These are phyloP conservation scores for Thumatha senex DNA, from an alignment of 2,888 invertebrate species.

Conservation along the genomic window DNA sequence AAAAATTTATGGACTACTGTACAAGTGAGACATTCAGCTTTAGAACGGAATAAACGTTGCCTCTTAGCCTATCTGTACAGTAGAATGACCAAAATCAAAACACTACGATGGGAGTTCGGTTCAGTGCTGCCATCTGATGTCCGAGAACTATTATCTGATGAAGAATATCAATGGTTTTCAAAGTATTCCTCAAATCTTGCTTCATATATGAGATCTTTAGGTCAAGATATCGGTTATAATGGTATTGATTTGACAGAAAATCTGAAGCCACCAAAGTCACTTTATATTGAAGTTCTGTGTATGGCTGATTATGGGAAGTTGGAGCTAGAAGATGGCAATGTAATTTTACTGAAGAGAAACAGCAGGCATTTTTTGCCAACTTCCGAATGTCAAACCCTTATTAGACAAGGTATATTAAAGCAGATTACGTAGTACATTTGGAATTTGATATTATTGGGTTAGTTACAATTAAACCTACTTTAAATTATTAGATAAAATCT, in stretches of 20 bases:
- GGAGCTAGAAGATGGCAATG: constrained; percentile 96
- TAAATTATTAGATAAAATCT: too few species aligned
- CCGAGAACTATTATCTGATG: constrained; percentile 89
- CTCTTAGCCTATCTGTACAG: constrained; percentile 92
- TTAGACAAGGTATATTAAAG: constrained; percentile 94
- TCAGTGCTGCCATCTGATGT: constrained; percentile 94
- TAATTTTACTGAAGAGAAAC: constrained; percentile 93
- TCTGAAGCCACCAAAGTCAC: constrained; percentile 94
- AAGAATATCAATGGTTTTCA: constrained; percentile 94
- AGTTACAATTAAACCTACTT: not conserved
- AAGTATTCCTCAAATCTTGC: constrained; percentile 94
- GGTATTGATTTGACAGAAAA: constrained; percentile 94
- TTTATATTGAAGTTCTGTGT: constrained; percentile 96
- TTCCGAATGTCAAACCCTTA: constrained; percentile 94
- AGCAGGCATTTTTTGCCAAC: constrained; percentile 95
- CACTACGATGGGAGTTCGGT: constrained; percentile 98
- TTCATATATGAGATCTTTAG: constrained; percentile 94
- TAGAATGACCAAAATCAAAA: constrained; percentile 90
- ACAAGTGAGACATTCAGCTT: constrained; percentile 91
- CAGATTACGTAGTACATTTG: constrained; percentile 79
- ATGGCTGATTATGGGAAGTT: constrained; percentile 95
- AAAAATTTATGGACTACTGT: constrained; percentile 88
- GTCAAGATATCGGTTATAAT: constrained; percentile 86
- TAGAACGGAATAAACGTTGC: constrained; percentile 95
- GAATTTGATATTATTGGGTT: not conserved